phyloP scores from a whole-genome alignment of 2,113 vertebrate species.

The Syngnathus typhle region DNA sequence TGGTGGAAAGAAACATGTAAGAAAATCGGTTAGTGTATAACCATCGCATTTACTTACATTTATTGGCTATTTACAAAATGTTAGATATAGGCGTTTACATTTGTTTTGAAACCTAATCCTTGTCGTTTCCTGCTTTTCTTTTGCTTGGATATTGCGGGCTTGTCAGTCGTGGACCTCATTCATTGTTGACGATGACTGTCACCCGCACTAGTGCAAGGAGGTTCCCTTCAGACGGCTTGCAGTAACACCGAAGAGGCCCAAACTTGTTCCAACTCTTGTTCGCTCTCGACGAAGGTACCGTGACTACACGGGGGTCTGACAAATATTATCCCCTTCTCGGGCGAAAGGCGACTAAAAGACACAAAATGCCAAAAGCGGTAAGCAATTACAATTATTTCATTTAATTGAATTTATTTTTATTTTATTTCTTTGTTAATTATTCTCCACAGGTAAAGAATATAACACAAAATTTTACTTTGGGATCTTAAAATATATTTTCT shows the following conservation, averaged over 20 bases:
- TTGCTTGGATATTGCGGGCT: neutral
- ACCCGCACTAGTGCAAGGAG: slow-evolving; percentile 41
- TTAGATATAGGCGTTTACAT: neutral
- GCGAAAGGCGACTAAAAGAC: slow-evolving; percentile 39
- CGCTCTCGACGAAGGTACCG: slow-evolving; percentile 32
- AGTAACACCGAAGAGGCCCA: slow-evolving; percentile 43
- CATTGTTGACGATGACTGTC: slow-evolving; percentile 23
- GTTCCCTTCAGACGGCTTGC: slow-evolving; percentile 35
- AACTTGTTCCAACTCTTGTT: slow-evolving; percentile 69
- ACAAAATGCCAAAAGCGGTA: slow-evolving; percentile 82
- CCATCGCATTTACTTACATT: neutral
- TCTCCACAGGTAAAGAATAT: neutral
- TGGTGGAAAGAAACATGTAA: neutral
- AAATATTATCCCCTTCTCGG: slow-evolving; percentile 16
- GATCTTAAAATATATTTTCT: neutral
- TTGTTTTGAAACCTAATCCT: slow-evolving; percentile 33
- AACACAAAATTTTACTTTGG: neutral
- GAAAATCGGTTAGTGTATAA: accelerated
- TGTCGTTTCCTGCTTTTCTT: neutral
- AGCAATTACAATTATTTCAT: slow-evolving; percentile 37
- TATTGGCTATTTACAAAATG: neutral
- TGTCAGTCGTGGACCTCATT: slow-evolving; percentile 25
- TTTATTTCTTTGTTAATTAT: neutral
- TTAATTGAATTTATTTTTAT: neutral
- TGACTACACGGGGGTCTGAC: slow-evolving; percentile 11